A percentile compares a stretch with the other conserved stretches of the same genome.
phyloP scores from a whole-genome alignment of 2,113 vertebrate species.

The Bambusicola thoracicus region DNA sequence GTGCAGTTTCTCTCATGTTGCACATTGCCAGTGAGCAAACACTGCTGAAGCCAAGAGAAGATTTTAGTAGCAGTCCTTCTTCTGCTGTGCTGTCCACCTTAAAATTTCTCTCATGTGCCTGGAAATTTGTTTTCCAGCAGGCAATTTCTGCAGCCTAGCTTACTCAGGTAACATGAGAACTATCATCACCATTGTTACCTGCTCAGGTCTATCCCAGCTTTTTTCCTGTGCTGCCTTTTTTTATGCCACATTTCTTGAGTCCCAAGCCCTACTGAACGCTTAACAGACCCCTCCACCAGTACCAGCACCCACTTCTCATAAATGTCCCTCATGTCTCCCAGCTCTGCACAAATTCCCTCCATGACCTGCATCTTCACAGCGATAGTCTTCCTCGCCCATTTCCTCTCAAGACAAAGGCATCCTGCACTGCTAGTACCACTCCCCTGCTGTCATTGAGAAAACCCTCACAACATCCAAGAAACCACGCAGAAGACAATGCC shows the following conservation, averaged over 20 bases:
- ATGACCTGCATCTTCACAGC: not conserved
- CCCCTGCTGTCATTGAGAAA: not conserved
- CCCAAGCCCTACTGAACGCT: not conserved
- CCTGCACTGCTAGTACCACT: not conserved
- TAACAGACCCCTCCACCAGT: not conserved
- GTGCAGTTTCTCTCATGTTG: not conserved
- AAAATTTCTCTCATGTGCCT: accelerated
- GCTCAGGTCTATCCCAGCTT: not conserved
- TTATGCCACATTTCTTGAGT: accelerated
- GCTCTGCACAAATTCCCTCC: not conserved
- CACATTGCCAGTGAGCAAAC: not conserved
- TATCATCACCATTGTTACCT: not conserved
- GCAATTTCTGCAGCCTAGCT: not conserved
- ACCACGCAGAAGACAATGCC: not conserved
- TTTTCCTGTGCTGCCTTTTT: accelerated
- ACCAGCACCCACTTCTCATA: accelerated
- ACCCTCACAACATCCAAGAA: not conserved
- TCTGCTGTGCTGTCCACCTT: not conserved
- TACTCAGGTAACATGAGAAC: not conserved
- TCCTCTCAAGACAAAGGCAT: not conserved
- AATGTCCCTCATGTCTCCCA: accelerated
- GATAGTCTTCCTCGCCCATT: not conserved
- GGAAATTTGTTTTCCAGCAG: not conserved
- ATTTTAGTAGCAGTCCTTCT: not conserved
- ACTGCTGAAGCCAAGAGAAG: not conserved